phyloP scores from a whole-genome alignment of 2,797 vertebrate species.

The Pangasius krempfi region DNA sequence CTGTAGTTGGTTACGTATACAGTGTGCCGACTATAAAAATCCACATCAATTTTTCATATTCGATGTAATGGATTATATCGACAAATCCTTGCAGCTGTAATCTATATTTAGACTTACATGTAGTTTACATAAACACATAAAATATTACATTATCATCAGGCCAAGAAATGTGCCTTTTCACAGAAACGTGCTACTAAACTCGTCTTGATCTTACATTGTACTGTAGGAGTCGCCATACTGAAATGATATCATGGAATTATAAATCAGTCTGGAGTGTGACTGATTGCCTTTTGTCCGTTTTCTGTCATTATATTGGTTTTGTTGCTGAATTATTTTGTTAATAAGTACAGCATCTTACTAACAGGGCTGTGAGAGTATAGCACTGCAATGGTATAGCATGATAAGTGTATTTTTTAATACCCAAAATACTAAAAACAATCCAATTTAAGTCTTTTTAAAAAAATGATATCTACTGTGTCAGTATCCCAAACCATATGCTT shows the following conservation, averaged over 20 bases:
- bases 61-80: not conserved
- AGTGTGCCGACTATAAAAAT: not conserved
- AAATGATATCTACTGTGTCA: not conserved
- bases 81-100: not conserved
- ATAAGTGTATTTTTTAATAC: not conserved
- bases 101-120: not conserved
- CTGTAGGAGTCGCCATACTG: not conserved
- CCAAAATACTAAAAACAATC: not conserved
- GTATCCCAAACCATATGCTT: not conserved
- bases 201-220: not conserved
- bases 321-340: not conserved
- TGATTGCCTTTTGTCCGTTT: not conserved
- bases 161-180: not conserved
- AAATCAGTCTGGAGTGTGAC: not conserved
- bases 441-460: not conserved
- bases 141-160: not conserved
- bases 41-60: not conserved
- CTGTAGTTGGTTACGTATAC: not conserved
- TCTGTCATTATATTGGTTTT: not conserved
- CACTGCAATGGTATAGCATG: not conserved
- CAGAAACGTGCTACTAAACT: not conserved
- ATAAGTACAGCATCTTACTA: not conserved
- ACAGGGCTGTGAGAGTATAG: not conserved
- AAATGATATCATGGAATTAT: not conserved
- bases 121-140: not conserved